Conservation (phyloP, 2,113 vertebrate species). For the Fulmarus glacialis region DNA sequence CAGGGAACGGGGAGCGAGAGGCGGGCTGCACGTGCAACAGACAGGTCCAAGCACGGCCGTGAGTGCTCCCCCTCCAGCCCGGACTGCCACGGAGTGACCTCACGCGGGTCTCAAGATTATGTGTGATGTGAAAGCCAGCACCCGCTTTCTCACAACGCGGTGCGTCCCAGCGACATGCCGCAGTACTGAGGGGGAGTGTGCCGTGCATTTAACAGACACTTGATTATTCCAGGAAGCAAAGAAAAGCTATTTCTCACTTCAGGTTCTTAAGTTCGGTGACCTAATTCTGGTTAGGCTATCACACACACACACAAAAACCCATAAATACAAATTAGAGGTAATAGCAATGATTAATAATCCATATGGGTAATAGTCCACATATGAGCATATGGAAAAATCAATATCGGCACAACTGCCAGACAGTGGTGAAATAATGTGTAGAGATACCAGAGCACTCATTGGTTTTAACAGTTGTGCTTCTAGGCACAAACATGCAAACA, state of each 20-base stretch:
- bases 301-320: background rate
- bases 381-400: background rate
- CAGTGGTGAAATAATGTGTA: background rate
- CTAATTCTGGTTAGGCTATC: background rate
- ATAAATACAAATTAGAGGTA: background rate
- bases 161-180: background rate
- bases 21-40: background rate
- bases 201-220: background rate
- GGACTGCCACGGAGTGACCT: background rate
- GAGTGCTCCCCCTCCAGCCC: background rate
- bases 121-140: background rate
- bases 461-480: constrained; percentile 26
- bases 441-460: background rate
- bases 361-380: background rate
- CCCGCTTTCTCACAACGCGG: rapidly evolving
- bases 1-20: background rate
- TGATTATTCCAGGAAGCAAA: background rate
- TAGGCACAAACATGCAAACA: constrained; percentile 34
- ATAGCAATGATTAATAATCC: constrained; percentile 33
- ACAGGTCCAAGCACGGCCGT: rapidly evolving
- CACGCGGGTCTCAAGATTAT: background rate
- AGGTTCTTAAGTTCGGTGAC: background rate
- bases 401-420: background rate
- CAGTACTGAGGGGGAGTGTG: background rate
- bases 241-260: background rate